Conservation (phyloP, 2,797 vertebrate species). For the Gymnothorax reevesii region DNA sequence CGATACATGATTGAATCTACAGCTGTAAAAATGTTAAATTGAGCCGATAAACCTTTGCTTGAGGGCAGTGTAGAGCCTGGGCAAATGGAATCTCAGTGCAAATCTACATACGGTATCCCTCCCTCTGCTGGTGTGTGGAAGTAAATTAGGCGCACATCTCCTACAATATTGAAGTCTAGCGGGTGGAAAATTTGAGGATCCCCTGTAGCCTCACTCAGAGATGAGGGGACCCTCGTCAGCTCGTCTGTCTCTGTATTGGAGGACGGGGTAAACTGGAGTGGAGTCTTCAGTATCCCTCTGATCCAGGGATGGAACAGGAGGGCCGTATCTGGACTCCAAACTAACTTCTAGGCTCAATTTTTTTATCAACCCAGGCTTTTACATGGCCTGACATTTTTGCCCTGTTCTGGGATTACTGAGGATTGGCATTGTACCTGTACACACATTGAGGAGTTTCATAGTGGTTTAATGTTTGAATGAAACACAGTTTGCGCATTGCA, state of each 20-base stretch:
- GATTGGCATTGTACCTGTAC: too few relatives aligned
- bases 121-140: background rate
- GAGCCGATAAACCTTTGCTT: background rate
- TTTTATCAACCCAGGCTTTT: too few relatives aligned
- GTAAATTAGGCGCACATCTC: background rate
- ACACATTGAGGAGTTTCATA: too few relatives aligned
- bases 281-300: too few relatives aligned
- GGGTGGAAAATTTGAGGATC: constrained; percentile 14
- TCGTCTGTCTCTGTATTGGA: background rate
- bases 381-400: too few relatives aligned
- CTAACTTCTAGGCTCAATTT: too few relatives aligned
- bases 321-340: too few relatives aligned
- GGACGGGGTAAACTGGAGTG: background rate
- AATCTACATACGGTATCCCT: background rate
- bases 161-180: background rate
- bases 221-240: constrained; percentile 7
- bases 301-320: too few relatives aligned
- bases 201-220: background rate
- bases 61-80: background rate
- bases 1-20: background rate
- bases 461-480: too few relatives aligned
- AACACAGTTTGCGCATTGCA: too few relatives aligned
- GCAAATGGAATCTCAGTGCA: background rate
- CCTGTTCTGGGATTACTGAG: too few relatives aligned
- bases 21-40: background rate